A percentile compares a stretch with the other conserved stretches of the same genome.
Conservation (phyloP, 2,113 vertebrate species). For the Macrotus californicus region DNA sequence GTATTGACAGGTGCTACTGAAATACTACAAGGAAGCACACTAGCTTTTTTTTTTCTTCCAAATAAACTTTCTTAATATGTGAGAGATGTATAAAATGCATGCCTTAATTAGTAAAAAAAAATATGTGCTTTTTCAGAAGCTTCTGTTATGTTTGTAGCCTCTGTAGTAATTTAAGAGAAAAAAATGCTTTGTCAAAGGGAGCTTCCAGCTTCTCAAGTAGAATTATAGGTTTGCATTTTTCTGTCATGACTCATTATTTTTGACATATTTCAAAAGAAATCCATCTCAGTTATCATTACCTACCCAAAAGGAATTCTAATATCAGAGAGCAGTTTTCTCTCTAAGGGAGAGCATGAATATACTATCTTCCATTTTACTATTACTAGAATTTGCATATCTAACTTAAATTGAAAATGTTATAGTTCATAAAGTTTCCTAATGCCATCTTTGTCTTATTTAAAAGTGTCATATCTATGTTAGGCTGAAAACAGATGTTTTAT, state of each 20-base stretch:
- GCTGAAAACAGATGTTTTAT: conserved; percentile 21
- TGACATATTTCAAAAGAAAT: conserved; percentile 63
- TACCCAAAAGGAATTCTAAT: conserved; percentile 41
- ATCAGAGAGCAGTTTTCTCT: not conserved
- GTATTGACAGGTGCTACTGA: conserved; percentile 1
- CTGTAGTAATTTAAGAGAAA: conserved; percentile 69
- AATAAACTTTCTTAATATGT: conserved; percentile 64
- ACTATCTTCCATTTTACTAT: conserved; percentile 38
- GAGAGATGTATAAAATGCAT: conserved; percentile 32
- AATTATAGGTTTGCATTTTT: conserved; percentile 71
- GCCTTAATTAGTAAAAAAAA: conserved; percentile 63
- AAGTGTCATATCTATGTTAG: not conserved
- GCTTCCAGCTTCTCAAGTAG: conserved; percentile 68
- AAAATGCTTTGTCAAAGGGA: conserved; percentile 80
- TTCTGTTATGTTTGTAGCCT: conserved; percentile 74
- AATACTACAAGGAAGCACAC: conserved; percentile 28
- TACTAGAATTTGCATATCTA: conserved; percentile 37
- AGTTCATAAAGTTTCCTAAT: conserved; percentile 66
- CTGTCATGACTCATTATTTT: conserved; percentile 72
- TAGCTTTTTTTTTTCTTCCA: conserved; percentile 47
- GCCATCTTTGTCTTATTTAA: conserved; percentile 15
- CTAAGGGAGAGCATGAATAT: conserved; percentile 12
- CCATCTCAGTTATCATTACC: conserved; percentile 57
- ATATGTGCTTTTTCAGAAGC: conserved; percentile 72
- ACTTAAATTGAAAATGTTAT: not conserved